These are phyloP conservation scores for Punctoribates punctum DNA, from an alignment of 2,888 invertebrate genomes.

Conservation along the genomic window DNA sequence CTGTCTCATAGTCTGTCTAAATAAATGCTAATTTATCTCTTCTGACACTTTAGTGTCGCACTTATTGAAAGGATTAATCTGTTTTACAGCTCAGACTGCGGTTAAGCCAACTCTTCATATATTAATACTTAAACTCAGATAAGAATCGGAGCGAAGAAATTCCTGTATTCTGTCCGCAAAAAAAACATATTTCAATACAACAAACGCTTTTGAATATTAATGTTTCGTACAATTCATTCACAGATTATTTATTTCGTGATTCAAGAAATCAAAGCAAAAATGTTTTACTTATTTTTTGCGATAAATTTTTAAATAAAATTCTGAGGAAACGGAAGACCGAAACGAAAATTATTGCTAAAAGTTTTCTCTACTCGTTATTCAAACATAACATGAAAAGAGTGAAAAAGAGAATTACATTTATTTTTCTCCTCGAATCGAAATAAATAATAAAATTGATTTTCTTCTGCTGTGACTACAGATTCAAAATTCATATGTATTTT, in stretches of 20 bases:
- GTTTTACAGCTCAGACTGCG: slow-evolving; percentile 30
- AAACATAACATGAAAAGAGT: no score
- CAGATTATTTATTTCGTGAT: background rate
- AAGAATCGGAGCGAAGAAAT: background rate
- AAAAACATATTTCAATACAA: no score
- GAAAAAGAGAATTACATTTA: no score
- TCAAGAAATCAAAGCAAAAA: background rate
- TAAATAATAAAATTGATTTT: slow-evolving; percentile 12
- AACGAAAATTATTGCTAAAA: no score
- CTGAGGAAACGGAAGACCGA: background rate
- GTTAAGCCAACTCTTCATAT: slow-evolving; percentile 21
- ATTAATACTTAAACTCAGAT: background rate
- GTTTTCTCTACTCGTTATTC: no score
- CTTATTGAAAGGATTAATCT: slow-evolving; percentile 36
- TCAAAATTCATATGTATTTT: slow-evolving; percentile 29
- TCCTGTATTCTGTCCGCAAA: background rate
- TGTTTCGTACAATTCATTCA: background rate
- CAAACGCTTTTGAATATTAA: background rate
- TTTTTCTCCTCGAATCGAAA: background rate
- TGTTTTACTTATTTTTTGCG: no score
- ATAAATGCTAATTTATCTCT: slow-evolving; percentile 33
- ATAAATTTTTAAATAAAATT: background rate
- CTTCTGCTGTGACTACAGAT: no score
- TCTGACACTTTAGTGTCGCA: slow-evolving; percentile 17
- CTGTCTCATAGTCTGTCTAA: slow-evolving; percentile 13